Evolutionary conservation across 2,113 vertebrate species (phyloP), one percentile per base, ranked within the genome.

Genomic region (Notarius lentiginosus): DNA sequence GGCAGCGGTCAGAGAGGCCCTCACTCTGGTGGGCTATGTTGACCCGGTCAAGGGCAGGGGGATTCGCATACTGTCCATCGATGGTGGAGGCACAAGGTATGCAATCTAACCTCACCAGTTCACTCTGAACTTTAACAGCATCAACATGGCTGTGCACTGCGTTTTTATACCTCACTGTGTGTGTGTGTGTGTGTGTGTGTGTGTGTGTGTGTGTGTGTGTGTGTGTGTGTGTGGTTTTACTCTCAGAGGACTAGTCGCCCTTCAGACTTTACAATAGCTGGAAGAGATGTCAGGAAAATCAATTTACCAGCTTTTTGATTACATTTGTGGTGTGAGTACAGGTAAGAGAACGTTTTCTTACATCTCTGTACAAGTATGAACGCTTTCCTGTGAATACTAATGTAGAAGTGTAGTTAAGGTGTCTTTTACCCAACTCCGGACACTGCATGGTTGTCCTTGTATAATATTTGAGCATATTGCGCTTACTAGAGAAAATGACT

Each of bases 321-420:
- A 98, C 91, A 98, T 99, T 87, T 99, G 98, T 94, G 98, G 98
- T 27, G 97, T 99, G 89, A 99, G 98, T 95, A 99, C 98, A 97
- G 98, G 98, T 99, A 96, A 89, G 79, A 89, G 9, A 14, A 87
- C 58, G 89, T 91, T 6, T 79, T 14, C 24, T 22, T 63, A 17
- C 70, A 27, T 84, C 24, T 88, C 15, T 65, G 83, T 60, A 55
- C 63, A 9, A 55, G 0, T 75, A 49, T 82, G 47, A 65, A 85
- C 30, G 18, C 47, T 14, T 27, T 30, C 20, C 58, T 30, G 58
- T 76, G 41, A 77, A 30, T 24, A 47, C 63, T 51, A 53, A 73
- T n/a, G 49, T n/a, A 8, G 24, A 17, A 18, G 30, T 84, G 51
- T 47, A 56, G 82, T 10, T 18, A 53, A 56, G 47, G 72, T 49